These are phyloP conservation scores for Stenodera caucasica DNA, from an alignment of 2,888 invertebrate genomes.

Conservation along the genomic window DNA sequence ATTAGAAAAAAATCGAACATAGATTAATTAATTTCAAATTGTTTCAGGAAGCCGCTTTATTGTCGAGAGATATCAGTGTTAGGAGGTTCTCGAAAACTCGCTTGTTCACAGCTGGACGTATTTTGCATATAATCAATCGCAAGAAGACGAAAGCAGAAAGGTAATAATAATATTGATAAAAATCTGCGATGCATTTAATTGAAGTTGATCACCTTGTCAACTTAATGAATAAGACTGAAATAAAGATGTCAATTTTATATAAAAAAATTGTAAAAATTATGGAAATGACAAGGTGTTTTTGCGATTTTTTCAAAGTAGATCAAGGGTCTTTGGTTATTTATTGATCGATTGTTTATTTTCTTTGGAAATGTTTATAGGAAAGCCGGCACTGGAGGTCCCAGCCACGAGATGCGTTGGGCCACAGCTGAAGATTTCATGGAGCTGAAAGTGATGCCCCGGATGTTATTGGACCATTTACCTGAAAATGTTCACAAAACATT, in stretches of 20 bases:
- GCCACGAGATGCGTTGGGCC: constrained; percentile 80
- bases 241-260: too few species aligned
- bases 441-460: constrained; percentile 80
- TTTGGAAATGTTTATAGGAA: constrained; percentile 56
- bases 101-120: constrained; percentile 77
- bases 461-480: constrained; percentile 85
- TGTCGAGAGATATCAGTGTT: constrained; percentile 67
- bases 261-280: too few species aligned
- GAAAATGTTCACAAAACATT: constrained; percentile 75
- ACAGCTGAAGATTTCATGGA: constrained; percentile 79
- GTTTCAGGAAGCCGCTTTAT: constrained; percentile 65
- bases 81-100: constrained; percentile 70
- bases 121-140: constrained; percentile 74
- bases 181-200: too few species aligned
- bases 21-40: constrained; percentile 8
- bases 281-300: background rate
- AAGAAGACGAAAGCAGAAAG: constrained; percentile 70
- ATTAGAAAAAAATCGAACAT: constrained; percentile 6
- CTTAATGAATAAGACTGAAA: too few species aligned
- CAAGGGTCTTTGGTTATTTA: background rate
- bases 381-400: constrained; percentile 65
- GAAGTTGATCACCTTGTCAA: background rate
- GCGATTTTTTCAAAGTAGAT: background rate
- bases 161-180: constrained; percentile 45
- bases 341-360: background rate